Conservation (phyloP, 2,797 vertebrate genomes). For the Esox lucius region DNA sequence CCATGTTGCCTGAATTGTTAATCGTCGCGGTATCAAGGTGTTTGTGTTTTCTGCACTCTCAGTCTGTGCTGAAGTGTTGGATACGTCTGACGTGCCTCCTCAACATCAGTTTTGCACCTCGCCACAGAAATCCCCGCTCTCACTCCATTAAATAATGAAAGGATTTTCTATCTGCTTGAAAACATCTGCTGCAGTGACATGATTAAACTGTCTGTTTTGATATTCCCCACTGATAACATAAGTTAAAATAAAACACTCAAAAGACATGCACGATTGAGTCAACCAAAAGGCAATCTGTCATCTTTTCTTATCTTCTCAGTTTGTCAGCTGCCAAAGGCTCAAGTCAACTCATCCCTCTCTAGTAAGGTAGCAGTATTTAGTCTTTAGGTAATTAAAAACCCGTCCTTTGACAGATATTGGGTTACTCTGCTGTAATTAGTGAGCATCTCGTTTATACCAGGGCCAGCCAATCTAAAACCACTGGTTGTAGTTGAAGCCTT, state of each 20-base stretch:
- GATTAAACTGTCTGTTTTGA: conserved; percentile 45
- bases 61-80: conserved; percentile 10
- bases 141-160: conserved; percentile 8
- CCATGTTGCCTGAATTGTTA: no score
- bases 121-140: not conserved
- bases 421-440: not conserved
- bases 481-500: not conserved
- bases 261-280: conserved; percentile 43
- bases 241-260: conserved; percentile 35
- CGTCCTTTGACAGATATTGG: not conserved
- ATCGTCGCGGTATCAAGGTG: no score
- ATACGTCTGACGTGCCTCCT: conserved; percentile 15
- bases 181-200: conserved; percentile 16
- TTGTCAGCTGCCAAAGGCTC: not conserved
- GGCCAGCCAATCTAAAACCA: not conserved
- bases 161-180: conserved; percentile 3
- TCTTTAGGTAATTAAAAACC: not conserved
- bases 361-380: not conserved
- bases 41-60: not conserved
- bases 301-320: conserved; percentile 24
- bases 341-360: not conserved
- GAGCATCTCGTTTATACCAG: not conserved
- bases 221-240: conserved; percentile 43
- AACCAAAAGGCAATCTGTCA: conserved; percentile 63
- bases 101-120: conserved; percentile 8